phyloP scores from a whole-genome alignment of 1,140 invertebrate species.

The Leptopilina clavipes region DNA sequence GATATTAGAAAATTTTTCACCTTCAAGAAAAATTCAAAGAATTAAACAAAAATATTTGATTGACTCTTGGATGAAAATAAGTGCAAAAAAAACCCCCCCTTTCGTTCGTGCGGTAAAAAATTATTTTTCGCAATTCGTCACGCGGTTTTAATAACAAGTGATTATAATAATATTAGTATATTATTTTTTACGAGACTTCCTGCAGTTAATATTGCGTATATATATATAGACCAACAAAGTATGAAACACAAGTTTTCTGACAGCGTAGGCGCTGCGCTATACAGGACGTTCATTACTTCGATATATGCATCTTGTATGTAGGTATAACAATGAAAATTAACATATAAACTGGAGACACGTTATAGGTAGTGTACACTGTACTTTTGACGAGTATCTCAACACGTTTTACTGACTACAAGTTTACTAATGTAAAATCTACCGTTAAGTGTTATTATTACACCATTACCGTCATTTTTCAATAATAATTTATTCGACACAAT shows the following conservation, averaged over 20 bases:
- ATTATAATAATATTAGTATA: slow-evolving; percentile 15
- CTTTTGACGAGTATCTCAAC: slow-evolving; percentile 6
- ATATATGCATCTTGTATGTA: slow-evolving; percentile 16
- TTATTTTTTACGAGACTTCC: slow-evolving; percentile 17
- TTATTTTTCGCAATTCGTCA: neutral
- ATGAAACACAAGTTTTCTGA: slow-evolving; percentile 22
- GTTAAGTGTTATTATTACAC: neutral
- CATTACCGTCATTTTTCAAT: too few species aligned
- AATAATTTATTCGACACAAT: too few species aligned
- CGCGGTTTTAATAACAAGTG: neutral
- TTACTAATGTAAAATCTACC: neutral
- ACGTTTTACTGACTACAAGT: neutral
- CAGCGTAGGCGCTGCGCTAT: slow-evolving; percentile 25
- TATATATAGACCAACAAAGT: slow-evolving; percentile 11
- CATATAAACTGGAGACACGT: slow-evolving; percentile 29
- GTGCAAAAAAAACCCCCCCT: too few species aligned
- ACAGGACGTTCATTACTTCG: slow-evolving; percentile 22
- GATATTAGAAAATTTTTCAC: too few species aligned
- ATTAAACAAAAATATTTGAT: too few species aligned
- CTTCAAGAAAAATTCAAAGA: too few species aligned
- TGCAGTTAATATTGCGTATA: neutral
- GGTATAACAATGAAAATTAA: slow-evolving; percentile 35
- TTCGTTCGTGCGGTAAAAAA: neutral
- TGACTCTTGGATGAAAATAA: too few species aligned
- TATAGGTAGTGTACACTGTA: slow-evolving; percentile 31